A percentile compares a stretch with the other conserved stretches of the same genome.
Conservation (phyloP, 2,113 vertebrate species). For the Chaetodon trifascialis region DNA sequence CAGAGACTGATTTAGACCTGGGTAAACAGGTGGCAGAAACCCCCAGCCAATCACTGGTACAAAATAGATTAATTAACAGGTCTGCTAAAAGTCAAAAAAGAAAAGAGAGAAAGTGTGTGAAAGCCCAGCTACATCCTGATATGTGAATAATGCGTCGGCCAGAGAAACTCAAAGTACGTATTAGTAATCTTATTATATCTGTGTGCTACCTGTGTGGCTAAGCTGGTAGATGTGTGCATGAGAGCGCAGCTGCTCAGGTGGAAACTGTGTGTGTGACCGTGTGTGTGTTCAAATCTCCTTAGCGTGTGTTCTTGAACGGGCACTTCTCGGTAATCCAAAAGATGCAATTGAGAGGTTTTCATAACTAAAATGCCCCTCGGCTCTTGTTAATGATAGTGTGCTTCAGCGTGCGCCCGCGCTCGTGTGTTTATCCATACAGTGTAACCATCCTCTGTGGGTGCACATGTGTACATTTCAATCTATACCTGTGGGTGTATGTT, state of each 20-base stretch:
- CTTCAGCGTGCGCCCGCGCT: neutral
- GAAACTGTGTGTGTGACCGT: neutral
- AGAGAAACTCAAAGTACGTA: slow-evolving; percentile 25
- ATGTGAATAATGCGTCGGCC: slow-evolving; percentile 32
- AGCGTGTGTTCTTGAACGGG: slow-evolving; percentile 36
- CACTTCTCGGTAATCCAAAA: slow-evolving; percentile 42
- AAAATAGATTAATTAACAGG: slow-evolving; percentile 78
- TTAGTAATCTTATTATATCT: slow-evolving; percentile 28
- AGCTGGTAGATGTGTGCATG: slow-evolving; percentile 4
- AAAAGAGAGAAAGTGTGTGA: slow-evolving; percentile 47
- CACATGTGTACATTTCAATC: slow-evolving; percentile 44
- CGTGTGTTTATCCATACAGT: slow-evolving; percentile 36
- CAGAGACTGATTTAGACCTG: slow-evolving; percentile 74
- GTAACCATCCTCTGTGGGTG: slow-evolving; percentile 12
- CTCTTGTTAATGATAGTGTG: slow-evolving; percentile 49
- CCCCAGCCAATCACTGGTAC: slow-evolving; percentile 80
- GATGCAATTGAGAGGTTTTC: slow-evolving; percentile 65
- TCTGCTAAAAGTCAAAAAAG: slow-evolving; percentile 63
- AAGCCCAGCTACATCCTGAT: slow-evolving; percentile 49
- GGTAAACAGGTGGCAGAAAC: slow-evolving; percentile 80
- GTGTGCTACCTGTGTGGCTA: neutral
- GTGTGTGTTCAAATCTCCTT: slow-evolving; percentile 23
- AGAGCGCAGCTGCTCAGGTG: neutral
- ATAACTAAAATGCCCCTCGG: slow-evolving; percentile 60
- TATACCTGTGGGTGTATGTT: slow-evolving; percentile 75